A percentile compares a stretch with the other conserved stretches of the same genome.
Conservation (phyloP, 2,888 invertebrate genomes). For the Lydus trimaculatus region DNA sequence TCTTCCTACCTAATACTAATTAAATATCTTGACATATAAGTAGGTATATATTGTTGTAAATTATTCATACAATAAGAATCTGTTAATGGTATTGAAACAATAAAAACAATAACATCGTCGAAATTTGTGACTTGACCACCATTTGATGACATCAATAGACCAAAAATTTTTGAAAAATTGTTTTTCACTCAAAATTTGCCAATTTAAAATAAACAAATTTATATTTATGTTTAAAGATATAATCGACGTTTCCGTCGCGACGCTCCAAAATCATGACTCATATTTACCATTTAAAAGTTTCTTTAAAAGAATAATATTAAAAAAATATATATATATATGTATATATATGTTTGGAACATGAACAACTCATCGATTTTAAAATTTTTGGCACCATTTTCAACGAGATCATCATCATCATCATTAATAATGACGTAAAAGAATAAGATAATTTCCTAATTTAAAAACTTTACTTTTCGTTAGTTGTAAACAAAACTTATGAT, state of each 20-base stretch:
- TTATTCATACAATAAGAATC: background rate
- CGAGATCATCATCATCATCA: background rate
- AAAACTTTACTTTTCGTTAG: background rate
- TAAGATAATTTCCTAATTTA: background rate
- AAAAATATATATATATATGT: background rate
- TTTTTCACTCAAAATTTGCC: background rate
- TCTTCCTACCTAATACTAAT: background rate
- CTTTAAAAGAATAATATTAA: background rate
- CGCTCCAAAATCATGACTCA: conserved; percentile 29
- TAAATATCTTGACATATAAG: background rate
- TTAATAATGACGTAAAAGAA: conserved; percentile 3
- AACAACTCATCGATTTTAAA: background rate
- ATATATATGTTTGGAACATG: background rate
- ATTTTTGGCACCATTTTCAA: conserved; percentile 4
- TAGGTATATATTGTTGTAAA: background rate
- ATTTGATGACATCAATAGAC: background rate
- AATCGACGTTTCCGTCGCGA: conserved; percentile 29
- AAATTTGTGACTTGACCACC: background rate
- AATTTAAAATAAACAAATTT: conserved; percentile 7
- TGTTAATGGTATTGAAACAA: background rate
- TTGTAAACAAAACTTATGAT: too few species aligned
- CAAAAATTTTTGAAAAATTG: background rate
- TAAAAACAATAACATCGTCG: background rate
- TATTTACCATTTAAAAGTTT: conserved; percentile 16
- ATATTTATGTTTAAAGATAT: conserved; percentile 12